Evolutionary conservation across 2,113 vertebrate species (phyloP).

Genomic region (Dryoscopus gambensis): DNA sequence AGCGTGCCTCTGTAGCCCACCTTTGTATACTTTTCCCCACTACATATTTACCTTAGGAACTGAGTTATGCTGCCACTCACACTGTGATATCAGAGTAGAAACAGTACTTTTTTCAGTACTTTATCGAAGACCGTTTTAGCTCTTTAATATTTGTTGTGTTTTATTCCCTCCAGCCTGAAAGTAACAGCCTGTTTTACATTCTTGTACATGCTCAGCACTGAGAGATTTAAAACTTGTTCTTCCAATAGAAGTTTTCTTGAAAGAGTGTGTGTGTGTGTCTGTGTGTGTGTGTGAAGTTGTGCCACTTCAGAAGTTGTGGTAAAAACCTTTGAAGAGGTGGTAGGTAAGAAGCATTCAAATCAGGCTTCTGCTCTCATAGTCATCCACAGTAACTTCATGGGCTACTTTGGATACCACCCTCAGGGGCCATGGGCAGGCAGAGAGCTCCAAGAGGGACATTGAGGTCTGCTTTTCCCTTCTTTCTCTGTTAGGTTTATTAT

Average conservation of each 20-base stretch:
- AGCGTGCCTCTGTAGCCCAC: neutral
- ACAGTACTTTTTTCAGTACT: neutral
- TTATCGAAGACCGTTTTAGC: neutral
- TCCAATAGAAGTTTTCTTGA: neutral
- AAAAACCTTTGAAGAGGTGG: neutral
- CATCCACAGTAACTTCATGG: neutral
- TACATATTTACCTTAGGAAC: neutral
- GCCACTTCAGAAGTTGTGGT: neutral
- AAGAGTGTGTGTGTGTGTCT: neutral
- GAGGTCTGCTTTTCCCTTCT: neutral
- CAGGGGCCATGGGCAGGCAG: rapidly evolving
- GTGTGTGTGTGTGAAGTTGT: neutral
- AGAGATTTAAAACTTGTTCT: neutral
- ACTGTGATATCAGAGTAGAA: neutral
- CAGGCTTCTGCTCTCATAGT: neutral
- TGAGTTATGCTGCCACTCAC: neutral
- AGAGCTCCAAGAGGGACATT: neutral
- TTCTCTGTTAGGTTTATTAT: neutral
- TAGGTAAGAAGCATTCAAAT: neutral
- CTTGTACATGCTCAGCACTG: neutral
- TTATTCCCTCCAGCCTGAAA: neutral
- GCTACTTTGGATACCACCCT: neutral
- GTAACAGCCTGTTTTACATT: neutral
- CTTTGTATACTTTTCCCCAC: neutral
- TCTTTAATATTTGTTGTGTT: neutral